A percentile compares a stretch with the other conserved stretches of the same genome.
phyloP scores from a whole-genome alignment of 2,888 invertebrate genomes.

The Himalopsyche kuldschensis region DNA sequence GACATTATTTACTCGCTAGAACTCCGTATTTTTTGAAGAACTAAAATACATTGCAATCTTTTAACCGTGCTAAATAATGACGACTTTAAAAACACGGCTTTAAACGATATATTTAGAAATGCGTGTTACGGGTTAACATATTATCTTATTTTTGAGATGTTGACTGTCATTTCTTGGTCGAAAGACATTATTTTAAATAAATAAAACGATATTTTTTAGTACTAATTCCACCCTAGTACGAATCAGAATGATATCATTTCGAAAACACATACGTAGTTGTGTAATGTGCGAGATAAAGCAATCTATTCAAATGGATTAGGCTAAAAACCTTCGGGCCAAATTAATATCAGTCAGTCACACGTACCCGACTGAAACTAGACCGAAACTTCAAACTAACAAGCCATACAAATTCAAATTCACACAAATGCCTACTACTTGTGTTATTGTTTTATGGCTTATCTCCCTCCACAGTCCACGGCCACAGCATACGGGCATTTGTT shows the following conservation, averaged over 20 bases:
- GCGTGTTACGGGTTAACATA: too few relatives aligned
- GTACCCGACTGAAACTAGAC: neutral
- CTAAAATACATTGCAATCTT: too few relatives aligned
- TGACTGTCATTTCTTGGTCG: too few relatives aligned
- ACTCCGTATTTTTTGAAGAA: too few relatives aligned
- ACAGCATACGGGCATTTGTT: neutral
- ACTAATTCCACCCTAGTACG: too few relatives aligned
- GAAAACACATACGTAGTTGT: neutral
- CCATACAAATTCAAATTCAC: neutral
- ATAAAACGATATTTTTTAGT: too few relatives aligned
- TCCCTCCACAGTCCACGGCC: neutral
- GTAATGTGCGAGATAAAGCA: neutral
- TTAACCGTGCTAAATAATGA: too few relatives aligned
- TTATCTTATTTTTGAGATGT: too few relatives aligned
- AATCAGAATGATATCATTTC: neutral
- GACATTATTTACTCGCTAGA: too few relatives aligned
- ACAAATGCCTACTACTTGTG: neutral
- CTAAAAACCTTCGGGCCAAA: neutral
- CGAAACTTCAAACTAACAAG: neutral
- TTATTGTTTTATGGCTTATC: neutral
- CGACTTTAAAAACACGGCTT: too few relatives aligned
- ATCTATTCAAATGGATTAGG: neutral
- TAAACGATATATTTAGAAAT: too few relatives aligned
- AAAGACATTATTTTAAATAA: too few relatives aligned
- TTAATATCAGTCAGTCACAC: neutral